Evolutionary conservation across 2,113 vertebrate species (phyloP), one percentile per base, ranked within the genome.

Genomic region (Eonycteris spelaea): DNA sequence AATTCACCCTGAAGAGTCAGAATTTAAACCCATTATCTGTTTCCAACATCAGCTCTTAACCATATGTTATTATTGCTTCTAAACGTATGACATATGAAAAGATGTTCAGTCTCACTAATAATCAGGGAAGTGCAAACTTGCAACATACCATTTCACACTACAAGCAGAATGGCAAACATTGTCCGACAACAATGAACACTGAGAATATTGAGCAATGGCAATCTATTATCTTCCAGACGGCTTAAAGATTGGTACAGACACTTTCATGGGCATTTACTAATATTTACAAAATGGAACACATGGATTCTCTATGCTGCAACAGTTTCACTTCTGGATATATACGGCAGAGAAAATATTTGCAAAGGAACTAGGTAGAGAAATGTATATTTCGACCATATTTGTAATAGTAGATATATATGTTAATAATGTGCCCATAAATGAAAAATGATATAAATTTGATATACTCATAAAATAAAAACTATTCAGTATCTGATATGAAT

Each of bases 301-400:
- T 74, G 1, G 35, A n/a, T 73, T 88, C 19, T 71, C 65, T 13
- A 78, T 26, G 13, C 43, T 40, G 5, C 11, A 38, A 68, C 28
- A 55, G 48, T 86, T 71, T 86, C 26, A 83, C 30, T 83, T 90
- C 24, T 33, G 90, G 38, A 43, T 65, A 92, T 71, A 83, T 33
- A 57, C 2, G 16, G 30, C 19, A 86, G 12, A 59, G 38, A 93
- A 86, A 91, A 67, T 87, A 87, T 45, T 24, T 96, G n/a, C 63
- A 45, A 61, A 91, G 21, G 48, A 96, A 90, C 73, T 30, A 71
- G 77, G 33, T 15, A 86, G 19, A 87, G 70, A 93, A 95, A 79
- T 63, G 55, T 43, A 57, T 19, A 51, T 53, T 65, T 90, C 63
- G 79, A 70, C 33, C 59, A 86, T 82, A 59, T 55, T 73, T 87